Evolutionary conservation across 2,888 invertebrate genomes (phyloP).

Genomic region (Diogma glabrata): DNA sequence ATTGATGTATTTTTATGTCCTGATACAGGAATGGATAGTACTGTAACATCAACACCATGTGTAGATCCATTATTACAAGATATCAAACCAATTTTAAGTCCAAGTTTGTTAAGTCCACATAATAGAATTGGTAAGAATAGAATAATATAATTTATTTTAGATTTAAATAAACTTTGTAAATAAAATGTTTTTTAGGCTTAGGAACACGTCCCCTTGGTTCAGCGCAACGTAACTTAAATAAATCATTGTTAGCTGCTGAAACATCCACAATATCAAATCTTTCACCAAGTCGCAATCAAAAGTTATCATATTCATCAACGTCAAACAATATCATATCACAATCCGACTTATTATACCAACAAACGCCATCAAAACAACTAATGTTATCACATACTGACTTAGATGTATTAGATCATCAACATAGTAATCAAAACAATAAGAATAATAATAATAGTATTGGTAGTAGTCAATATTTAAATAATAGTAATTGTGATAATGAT

Average conservation of each 20-base stretch:
- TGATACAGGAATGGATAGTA: conserved; percentile 47
- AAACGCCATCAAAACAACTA: neutral
- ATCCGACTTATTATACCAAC: conserved; percentile 7
- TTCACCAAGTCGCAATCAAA: conserved; percentile 3
- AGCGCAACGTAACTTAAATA: conserved; percentile 36
- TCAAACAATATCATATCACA: conserved; percentile 8
- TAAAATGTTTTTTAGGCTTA: conserved; percentile 12
- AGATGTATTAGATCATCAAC: conserved; percentile 1
- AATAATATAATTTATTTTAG: conserved; percentile 4
- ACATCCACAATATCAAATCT: conserved; percentile 9
- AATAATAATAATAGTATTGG: conserved; percentile 10
- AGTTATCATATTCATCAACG: conserved; percentile 11
- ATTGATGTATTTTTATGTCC: conserved; percentile 94
- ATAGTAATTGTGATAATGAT: conserved; percentile 8
- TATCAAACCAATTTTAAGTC: conserved; percentile 43
- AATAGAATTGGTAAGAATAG: conserved; percentile 16
- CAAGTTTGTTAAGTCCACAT: conserved; percentile 37
- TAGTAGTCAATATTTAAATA: conserved; percentile 8
- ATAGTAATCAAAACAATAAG: conserved; percentile 12
- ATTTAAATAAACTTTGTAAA: neutral
- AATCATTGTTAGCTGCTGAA: conserved; percentile 33
- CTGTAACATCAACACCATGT: conserved; percentile 32
- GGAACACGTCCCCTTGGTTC: conserved; percentile 29
- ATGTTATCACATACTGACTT: neutral
- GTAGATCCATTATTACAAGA: conserved; percentile 54